phyloP scores from a whole-genome alignment of 2,113 vertebrate species.

The Brachyhypopomus occidentalis region DNA sequence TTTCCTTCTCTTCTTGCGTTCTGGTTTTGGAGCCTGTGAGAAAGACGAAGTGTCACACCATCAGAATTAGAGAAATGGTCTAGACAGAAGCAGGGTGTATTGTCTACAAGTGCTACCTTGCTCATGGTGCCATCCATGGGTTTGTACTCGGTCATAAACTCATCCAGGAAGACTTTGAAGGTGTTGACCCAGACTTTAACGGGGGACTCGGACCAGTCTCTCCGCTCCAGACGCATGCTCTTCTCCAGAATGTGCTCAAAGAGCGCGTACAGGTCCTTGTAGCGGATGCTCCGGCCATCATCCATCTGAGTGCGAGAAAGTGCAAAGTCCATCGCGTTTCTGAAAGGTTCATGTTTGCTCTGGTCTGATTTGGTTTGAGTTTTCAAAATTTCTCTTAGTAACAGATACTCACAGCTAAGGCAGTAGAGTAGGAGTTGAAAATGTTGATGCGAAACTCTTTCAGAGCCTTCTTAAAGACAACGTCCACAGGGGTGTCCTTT shows the following conservation, averaged over 20 bases:
- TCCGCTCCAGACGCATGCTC: conserved; percentile 92
- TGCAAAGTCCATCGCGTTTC: neutral
- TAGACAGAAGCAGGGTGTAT: neutral
- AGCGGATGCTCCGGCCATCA: conserved; percentile 92
- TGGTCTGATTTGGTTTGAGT: neutral
- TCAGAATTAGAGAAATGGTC: neutral
- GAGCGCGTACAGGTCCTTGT: conserved; percentile 93
- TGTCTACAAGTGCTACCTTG: conserved; percentile 76
- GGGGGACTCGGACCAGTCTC: conserved; percentile 93
- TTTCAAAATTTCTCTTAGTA: neutral
- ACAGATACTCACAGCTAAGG: conserved; percentile 79
- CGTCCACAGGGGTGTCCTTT: conserved; percentile 94
- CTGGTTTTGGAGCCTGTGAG: conserved; percentile 82
- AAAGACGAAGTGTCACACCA: conserved; percentile 6
- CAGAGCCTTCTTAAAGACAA: conserved; percentile 95
- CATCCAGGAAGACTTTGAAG: conserved; percentile 97
- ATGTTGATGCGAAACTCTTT: conserved; percentile 98
- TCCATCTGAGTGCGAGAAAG: conserved; percentile 81
- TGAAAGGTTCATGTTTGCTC: neutral
- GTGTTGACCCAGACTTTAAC: conserved; percentile 98
- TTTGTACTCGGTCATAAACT: conserved; percentile 96
- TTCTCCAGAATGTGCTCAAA: conserved; percentile 98
- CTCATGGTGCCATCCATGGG: conserved; percentile 75
- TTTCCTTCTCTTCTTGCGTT: conserved; percentile 96
- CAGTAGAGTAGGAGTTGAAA: conserved; percentile 95